phyloP scores from a whole-genome alignment of 2,113 vertebrate genomes.

The Pangasianodon gigas region DNA sequence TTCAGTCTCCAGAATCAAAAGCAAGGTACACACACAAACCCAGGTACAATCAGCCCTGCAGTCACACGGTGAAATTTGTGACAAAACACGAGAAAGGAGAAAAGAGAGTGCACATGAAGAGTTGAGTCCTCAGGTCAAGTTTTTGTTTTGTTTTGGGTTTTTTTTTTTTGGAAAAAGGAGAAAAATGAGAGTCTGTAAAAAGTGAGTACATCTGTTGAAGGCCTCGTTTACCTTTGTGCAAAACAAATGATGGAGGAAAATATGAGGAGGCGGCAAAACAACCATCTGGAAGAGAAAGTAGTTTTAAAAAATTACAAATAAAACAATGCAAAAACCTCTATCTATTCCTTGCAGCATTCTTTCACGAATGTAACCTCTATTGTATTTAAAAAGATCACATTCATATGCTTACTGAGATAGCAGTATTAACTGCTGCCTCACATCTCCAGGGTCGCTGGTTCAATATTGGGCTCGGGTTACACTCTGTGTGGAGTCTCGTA shows the following conservation, averaged over 20 bases:
- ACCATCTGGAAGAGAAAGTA: neutral
- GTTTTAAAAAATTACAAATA: neutral
- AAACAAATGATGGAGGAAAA: conserved; percentile 6
- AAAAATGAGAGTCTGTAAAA: neutral
- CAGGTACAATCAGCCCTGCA: neutral
- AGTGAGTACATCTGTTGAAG: neutral
- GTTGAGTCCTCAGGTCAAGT: neutral
- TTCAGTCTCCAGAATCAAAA: neutral
- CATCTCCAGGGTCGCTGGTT: neutral
- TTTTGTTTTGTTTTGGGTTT: neutral
- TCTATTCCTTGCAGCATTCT: neutral
- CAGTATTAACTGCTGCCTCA: neutral
- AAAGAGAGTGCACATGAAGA: neutral
- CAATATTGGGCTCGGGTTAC: conserved; percentile 2
- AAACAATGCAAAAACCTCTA: neutral
- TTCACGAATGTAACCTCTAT: neutral
- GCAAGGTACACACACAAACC: neutral
- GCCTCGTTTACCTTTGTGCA: neutral
- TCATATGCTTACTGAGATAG: neutral
- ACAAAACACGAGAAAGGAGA: neutral
- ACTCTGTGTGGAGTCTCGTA: neutral
- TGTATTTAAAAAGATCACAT: neutral
- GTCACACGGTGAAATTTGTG: neutral
- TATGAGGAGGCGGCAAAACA: neutral
- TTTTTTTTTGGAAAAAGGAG: neutral